phyloP scores from a whole-genome alignment of 2,888 invertebrate species.

The Tigriopus californicus region DNA sequence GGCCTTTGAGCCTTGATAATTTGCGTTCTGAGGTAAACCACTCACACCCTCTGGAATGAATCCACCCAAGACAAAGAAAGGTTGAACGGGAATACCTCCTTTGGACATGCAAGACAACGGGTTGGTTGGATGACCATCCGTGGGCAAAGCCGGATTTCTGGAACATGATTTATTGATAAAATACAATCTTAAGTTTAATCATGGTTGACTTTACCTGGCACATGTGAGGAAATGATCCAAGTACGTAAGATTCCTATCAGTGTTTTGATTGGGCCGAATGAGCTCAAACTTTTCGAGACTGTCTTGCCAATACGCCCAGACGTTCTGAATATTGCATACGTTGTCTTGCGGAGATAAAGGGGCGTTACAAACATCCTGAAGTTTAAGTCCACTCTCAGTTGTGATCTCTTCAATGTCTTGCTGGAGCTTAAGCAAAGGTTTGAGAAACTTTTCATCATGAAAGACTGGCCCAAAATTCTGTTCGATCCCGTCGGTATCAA shows the following conservation, averaged over 20 bases:
- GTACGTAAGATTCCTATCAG: not conserved
- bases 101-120: slow-evolving; percentile 10
- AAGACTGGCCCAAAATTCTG: slow-evolving; percentile 63
- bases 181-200: not conserved
- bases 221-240: slow-evolving; percentile 4
- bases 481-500: slow-evolving; percentile 17
- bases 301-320: slow-evolving; percentile 80
- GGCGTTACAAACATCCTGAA: slow-evolving; percentile 57
- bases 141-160: not conserved
- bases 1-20: slow-evolving; percentile 58
- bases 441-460: slow-evolving; percentile 48
- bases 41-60: slow-evolving; percentile 32
- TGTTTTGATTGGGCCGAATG: not conserved
- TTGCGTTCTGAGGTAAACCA: slow-evolving; percentile 19
- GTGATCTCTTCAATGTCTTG: slow-evolving; percentile 37
- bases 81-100: slow-evolving; percentile 69
- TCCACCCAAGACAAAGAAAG: slow-evolving; percentile 78
- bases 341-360: slow-evolving; percentile 52
- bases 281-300: slow-evolving; percentile 37
- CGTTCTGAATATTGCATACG: slow-evolving; percentile 68
- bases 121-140: not conserved
- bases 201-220: not conserved
- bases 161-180: not conserved
- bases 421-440: slow-evolving; percentile 49
- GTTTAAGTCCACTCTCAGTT: not conserved